phyloP scores from a whole-genome alignment of 2,113 vertebrate species.

The Rhineura floridana region DNA sequence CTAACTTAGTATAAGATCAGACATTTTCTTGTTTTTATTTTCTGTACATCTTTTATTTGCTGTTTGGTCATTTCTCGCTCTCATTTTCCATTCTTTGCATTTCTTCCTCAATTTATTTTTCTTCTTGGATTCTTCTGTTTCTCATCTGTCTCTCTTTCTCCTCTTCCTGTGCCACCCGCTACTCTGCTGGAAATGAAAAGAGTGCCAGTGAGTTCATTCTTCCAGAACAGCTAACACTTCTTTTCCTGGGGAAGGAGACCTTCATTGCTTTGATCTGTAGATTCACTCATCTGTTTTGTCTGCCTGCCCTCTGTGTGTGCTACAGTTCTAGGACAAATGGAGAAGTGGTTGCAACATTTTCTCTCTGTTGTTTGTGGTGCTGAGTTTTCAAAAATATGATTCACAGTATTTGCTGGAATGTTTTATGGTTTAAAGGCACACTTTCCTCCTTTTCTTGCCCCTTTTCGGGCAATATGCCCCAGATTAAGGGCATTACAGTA shows the following conservation, averaged over 20 bases:
- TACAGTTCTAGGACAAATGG: constrained; percentile 7
- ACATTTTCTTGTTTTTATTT: constrained; percentile 21
- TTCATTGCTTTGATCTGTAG: constrained; percentile 48
- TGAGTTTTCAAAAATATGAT: not conserved
- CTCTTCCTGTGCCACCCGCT: constrained; percentile 34
- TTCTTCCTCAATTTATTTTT: constrained; percentile 45
- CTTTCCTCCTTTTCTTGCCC: not conserved
- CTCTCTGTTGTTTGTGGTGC: not conserved
- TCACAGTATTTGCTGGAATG: constrained; percentile 31
- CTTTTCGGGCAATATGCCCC: not conserved
- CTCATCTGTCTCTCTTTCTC: constrained; percentile 14
- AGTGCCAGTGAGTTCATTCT: constrained; percentile 43
- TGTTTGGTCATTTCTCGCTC: constrained; percentile 26
- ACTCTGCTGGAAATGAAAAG: constrained; percentile 35
- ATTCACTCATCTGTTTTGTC: constrained; percentile 46
- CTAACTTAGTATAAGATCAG: not conserved
- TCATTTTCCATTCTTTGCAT: constrained; percentile 31
- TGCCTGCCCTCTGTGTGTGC: constrained; percentile 29
- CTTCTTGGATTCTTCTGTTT: constrained; percentile 31
- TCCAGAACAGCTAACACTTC: constrained; percentile 17
- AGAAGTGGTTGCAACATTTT: constrained; percentile 8
- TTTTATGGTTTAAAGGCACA: not conserved
- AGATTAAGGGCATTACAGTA: not conserved
- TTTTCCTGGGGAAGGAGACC: not conserved
- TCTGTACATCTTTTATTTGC: not conserved